Conservation (phyloP, 2,888 invertebrate genomes). For the Linhomoeus sp. region DNA sequence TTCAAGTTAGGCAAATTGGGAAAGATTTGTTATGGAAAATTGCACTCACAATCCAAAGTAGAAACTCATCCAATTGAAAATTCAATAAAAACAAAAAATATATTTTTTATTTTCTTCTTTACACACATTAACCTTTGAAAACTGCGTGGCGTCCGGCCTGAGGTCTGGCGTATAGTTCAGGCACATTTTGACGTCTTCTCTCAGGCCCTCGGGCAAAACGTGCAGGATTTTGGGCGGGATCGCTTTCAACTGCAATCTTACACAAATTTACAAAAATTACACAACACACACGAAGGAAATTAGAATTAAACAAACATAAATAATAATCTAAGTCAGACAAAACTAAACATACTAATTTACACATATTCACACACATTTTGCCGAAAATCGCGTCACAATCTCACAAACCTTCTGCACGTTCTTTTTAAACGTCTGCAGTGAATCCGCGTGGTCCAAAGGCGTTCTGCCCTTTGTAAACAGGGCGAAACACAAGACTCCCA, state of each 20-base stretch:
- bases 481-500: slow-evolving; percentile 63
- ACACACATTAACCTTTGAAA: slow-evolving; percentile 62
- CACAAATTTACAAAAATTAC: no score
- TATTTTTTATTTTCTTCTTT: no score
- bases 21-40: no score
- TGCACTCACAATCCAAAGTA: no score
- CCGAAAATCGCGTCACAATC: slow-evolving; percentile 40
- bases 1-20: no score
- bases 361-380: slow-evolving; percentile 31
- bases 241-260: slow-evolving; percentile 34
- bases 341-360: no score
- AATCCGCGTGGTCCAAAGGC: slow-evolving; percentile 31
- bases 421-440: slow-evolving; percentile 40
- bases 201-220: slow-evolving; percentile 53
- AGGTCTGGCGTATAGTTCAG: slow-evolving; percentile 61
- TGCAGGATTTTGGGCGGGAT: slow-evolving; percentile 28
- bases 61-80: no score
- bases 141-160: slow-evolving; percentile 76
- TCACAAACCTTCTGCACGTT: slow-evolving; percentile 43
- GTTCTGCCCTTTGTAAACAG: slow-evolving; percentile 44
- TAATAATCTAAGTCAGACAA: no score
- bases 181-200: slow-evolving; percentile 62
- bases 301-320: no score
- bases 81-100: no score
- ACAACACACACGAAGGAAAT: no score